These are phyloP conservation scores for Parochlus steinenii DNA, from an alignment of 2,888 invertebrate genomes.

Conservation along the genomic window DNA sequence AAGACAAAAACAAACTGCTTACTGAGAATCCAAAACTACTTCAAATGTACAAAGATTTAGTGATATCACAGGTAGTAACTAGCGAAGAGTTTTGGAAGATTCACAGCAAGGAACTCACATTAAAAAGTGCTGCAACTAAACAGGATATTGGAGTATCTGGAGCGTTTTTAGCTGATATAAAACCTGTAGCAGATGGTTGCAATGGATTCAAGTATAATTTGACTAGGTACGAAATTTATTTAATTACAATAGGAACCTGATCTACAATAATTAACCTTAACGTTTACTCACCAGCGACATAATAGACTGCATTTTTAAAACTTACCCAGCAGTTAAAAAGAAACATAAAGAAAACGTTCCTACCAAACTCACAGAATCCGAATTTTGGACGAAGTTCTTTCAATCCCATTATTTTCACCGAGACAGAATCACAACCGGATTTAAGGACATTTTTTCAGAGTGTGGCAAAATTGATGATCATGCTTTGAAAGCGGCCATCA, in stretches of 20 bases:
- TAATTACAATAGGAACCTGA: no score
- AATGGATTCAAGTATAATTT: slow-evolving; percentile 94
- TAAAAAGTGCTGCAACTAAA: slow-evolving; percentile 50
- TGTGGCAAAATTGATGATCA: slow-evolving; percentile 94
- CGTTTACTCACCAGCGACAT: slow-evolving; percentile 93
- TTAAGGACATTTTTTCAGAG: slow-evolving; percentile 93
- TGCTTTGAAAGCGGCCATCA: slow-evolving; percentile 57
- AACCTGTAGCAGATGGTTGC: slow-evolving; percentile 91
- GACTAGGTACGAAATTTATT: no score
- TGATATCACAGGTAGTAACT: slow-evolving; percentile 86
- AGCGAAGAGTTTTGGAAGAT: slow-evolving; percentile 98
- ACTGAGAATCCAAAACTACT: slow-evolving; percentile 80
- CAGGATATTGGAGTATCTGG: slow-evolving; percentile 77
- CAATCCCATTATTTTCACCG: slow-evolving; percentile 98
- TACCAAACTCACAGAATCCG: slow-evolving; percentile 81
- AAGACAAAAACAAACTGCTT: slow-evolving; percentile 78
- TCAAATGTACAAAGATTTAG: slow-evolving; percentile 92
- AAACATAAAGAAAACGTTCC: slow-evolving; percentile 96
- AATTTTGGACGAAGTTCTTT: slow-evolving; percentile 99
- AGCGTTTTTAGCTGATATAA: slow-evolving; percentile 78
- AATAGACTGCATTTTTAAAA: slow-evolving; percentile 96
- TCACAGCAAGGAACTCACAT: slow-evolving; percentile 62
- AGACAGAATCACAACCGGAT: slow-evolving; percentile 73
- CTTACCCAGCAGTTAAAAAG: slow-evolving; percentile 94
- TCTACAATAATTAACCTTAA: no score